Evolutionary conservation across 2,888 invertebrate genomes (phyloP).

Genomic region (Dioctria linearis): DNA sequence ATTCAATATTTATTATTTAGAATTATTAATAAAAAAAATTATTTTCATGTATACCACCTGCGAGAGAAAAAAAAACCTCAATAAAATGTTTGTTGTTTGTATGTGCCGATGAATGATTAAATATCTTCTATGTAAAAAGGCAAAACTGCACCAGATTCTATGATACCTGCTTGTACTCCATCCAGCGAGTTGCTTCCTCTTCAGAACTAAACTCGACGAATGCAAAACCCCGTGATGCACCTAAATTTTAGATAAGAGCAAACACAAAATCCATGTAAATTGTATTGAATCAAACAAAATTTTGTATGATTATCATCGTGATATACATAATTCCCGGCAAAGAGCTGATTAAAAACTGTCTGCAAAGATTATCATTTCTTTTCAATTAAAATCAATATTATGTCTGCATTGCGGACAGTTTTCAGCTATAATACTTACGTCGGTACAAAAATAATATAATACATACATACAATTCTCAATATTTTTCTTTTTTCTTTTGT

Average conservation of each 20-base stretch:
- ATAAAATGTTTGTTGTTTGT: constrained; percentile 1
- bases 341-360: constrained; percentile 35
- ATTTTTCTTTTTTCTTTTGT: too few relatives aligned
- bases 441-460: background rate
- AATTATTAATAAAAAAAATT: background rate
- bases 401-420: constrained; percentile 44
- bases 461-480: background rate
- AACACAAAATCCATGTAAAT: constrained; percentile 74
- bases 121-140: constrained; percentile 49
- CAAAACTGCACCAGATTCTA: constrained; percentile 64
- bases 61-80: constrained; percentile 10
- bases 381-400: background rate
- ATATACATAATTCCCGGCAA: constrained; percentile 45
- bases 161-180: constrained; percentile 90
- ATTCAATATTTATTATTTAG: background rate
- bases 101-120: constrained; percentile 48
- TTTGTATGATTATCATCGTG: constrained; percentile 61
- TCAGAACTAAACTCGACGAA: constrained; percentile 94
- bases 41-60: constrained; percentile 36
- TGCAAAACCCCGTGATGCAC: constrained; percentile 90
- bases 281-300: constrained; percentile 61
- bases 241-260: constrained; percentile 81
- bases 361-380: constrained; percentile 9
- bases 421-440: constrained; percentile 48
- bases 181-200: constrained; percentile 91